Evolutionary conservation across 2,888 invertebrate genomes (phyloP), one percentile per base, ranked within the genome.

Genomic region (Tachina grossa): DNA sequence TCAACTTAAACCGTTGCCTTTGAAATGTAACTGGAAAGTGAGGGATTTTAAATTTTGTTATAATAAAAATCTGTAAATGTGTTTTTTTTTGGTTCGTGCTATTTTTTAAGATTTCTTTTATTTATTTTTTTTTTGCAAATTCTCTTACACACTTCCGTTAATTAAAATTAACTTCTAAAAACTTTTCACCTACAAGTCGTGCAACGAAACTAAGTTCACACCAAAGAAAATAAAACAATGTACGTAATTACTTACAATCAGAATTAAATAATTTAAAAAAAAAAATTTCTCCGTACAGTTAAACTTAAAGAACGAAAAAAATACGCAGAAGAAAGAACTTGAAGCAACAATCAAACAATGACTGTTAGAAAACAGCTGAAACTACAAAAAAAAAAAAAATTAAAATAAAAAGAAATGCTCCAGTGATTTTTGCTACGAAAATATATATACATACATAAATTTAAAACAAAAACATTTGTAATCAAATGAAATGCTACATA

Each of bases 21-120:
- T 85, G 87, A 83, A 87, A 77, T 68, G 65, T 80, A 72, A 82
- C 45, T 75, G 84, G 31, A 83, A 69, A 84, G 75, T 77, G 78
- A 81, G 31, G 5, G 5, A 31, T 31, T 31, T 71, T 19, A 16
- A 53, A 81, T 39, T 59, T 59, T 71, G 39, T 77, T 47, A 16
- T 9, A 43, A 43, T 13, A 61, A 10, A 2, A 61, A 31, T 22
- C 55, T 43, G 4, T 13, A 57, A 22, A 9, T 22, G 22, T 22
- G 1, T 22, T 47, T 68, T 71, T 59, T 75, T 79, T 83, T 87
- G 66, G 66, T 76, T 59, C 57, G 39, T 51, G 19, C 8, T 13
- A 51, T 53, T 82, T 71, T 19, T 1, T 68, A 9, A 31, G 31
- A 31, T 31, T 31, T 53, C 16, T 69, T 78, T 81, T 82, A 85